Conservation (phyloP, 1,140 invertebrate species). For the Lutraria rhynchaena region DNA sequence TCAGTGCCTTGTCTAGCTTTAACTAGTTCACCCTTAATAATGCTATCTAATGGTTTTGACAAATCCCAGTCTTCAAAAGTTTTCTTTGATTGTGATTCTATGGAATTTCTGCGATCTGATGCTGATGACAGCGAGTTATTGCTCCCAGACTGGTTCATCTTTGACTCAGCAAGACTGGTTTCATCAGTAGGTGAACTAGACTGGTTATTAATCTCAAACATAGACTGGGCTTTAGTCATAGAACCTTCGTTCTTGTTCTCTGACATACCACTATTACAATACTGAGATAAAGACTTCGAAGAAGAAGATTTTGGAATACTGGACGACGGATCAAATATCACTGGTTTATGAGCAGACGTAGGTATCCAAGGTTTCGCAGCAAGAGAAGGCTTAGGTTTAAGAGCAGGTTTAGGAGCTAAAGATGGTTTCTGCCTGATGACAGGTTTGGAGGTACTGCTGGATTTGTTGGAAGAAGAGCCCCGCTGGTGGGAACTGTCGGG, state of each 20-base stretch:
- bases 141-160: slow-evolving; percentile 20
- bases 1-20: slow-evolving; percentile 56
- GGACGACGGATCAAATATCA: slow-evolving; percentile 61
- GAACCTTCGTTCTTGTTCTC: neutral
- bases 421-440: slow-evolving; percentile 71
- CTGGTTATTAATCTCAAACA: slow-evolving; percentile 51
- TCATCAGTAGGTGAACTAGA: neutral
- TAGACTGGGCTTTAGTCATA: slow-evolving; percentile 50
- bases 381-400: slow-evolving; percentile 69
- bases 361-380: slow-evolving; percentile 59
- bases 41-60: slow-evolving; percentile 58
- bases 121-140: slow-evolving; percentile 15
- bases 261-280: neutral
- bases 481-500: neutral
- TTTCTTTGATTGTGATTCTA: slow-evolving; percentile 21
- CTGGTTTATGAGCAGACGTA: slow-evolving; percentile 22
- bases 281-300: slow-evolving; percentile 9
- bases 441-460: slow-evolving; percentile 55
- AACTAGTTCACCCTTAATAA: slow-evolving; percentile 53
- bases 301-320: slow-evolving; percentile 57
- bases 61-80: slow-evolving; percentile 55
- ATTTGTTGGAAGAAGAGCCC: neutral
- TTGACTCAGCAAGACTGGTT: slow-evolving; percentile 16
- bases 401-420: slow-evolving; percentile 68
- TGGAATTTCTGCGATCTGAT: neutral